phyloP scores from a whole-genome alignment of 2,797 vertebrate genomes.

The Lithobates sylvaticus region DNA sequence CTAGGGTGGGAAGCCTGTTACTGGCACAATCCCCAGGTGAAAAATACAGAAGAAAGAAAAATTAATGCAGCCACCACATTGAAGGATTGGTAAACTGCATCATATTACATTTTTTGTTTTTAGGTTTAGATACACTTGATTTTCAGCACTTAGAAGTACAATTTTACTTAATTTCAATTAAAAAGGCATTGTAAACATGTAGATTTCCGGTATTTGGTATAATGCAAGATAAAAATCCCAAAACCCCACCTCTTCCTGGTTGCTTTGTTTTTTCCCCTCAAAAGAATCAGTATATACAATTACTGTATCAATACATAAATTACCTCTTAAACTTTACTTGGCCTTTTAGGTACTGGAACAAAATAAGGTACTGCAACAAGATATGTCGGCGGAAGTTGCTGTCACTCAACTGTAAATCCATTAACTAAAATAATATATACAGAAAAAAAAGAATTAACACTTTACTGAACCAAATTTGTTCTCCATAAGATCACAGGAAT shows the following conservation, averaged over 20 bases:
- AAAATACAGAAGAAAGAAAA: too few relatives aligned
- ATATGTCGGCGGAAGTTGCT: conserved; percentile 98
- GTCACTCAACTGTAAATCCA: conserved; percentile 98
- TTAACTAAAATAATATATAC: conserved; percentile 81
- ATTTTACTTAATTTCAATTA: too few relatives aligned
- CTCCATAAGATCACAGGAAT: neutral
- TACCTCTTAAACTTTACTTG: conserved; percentile 99
- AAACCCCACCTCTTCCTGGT: neutral
- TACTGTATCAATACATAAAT: conserved; percentile 33
- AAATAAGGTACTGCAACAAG: conserved; percentile 95
- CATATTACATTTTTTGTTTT: too few relatives aligned
- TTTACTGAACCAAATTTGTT: neutral
- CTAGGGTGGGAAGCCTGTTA: too few relatives aligned
- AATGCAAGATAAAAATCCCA: neutral
- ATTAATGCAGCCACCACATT: too few relatives aligned
- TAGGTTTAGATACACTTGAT: too few relatives aligned
- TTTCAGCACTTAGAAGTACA: too few relatives aligned
- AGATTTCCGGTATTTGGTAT: neutral
- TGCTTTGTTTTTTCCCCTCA: too few relatives aligned
- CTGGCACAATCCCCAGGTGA: too few relatives aligned
- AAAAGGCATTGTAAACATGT: neutral
- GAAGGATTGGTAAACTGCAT: too few relatives aligned
- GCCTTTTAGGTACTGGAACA: conserved; percentile 97
- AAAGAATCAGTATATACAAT: too few relatives aligned
- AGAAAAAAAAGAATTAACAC: neutral